phyloP scores from a whole-genome alignment of 2,797 vertebrate species.

The Cichlasoma orientale region DNA sequence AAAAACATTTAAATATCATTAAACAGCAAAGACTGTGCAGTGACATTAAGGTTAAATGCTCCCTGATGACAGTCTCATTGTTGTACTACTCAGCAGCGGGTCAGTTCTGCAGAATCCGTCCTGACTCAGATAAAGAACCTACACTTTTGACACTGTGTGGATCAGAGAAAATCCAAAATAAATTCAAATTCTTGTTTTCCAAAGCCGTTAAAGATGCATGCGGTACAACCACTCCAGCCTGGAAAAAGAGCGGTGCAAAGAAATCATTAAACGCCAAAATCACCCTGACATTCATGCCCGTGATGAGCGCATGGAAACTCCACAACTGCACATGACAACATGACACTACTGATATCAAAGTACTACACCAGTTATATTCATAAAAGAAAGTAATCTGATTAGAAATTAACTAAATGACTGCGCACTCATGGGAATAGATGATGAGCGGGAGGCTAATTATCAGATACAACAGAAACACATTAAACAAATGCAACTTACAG shows the following conservation, averaged over 20 bases:
- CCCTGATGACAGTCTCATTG: conserved; percentile 8
- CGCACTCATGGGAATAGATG: background rate
- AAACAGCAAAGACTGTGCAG: background rate
- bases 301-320: too few species aligned
- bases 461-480: background rate
- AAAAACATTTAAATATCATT: conserved; percentile 12
- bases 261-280: too few species aligned
- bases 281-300: too few species aligned
- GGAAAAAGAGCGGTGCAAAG: too few species aligned
- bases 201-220: too few species aligned
- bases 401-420: background rate
- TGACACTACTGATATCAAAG: background rate
- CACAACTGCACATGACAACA: too few species aligned
- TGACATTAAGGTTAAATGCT: background rate
- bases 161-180: too few species aligned
- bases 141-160: too few species aligned
- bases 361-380: background rate
- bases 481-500: background rate
- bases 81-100: background rate
- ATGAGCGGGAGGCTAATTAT: background rate
- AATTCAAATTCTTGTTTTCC: too few species aligned
- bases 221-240: too few species aligned
- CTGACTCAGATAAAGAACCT: background rate
- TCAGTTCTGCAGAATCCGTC: background rate
- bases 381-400: background rate